Base-by-base conservation (phyloP, 2,113 vertebrate genomes). In the Donacobius atricapilla region DNA sequence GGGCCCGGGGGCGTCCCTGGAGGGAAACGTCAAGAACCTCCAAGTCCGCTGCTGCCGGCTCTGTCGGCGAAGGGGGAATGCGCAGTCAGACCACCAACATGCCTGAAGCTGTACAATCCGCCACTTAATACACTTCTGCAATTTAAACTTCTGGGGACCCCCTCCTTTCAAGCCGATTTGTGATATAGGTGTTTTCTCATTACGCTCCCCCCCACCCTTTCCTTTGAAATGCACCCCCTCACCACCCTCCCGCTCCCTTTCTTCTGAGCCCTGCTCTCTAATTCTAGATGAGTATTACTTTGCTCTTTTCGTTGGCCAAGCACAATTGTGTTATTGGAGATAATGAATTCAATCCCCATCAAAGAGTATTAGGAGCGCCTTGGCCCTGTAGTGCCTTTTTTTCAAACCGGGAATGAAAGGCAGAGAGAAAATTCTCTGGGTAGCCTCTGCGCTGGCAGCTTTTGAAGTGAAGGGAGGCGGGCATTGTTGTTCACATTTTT, bases 311-410 rank as follows among this genome's bases (percentile, higher is more conserved):
- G 98, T 99, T 98, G 98, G 98, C 98, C 97, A 96, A 98, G 98
- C 98, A 99, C 99, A 99, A 99, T 99, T 98, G 98, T 98, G 98
- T 99, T 99, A 99, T 99, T 99, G 98, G 98, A 99, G 98, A 99
- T 99, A 99, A 99, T 99, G 98, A 99, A 99, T 99, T 99, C 98
- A 99, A 99, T 99, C 99, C 99, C 98, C 98, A 99, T 99, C 98
- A 99, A 99, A 99, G 98, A 98, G 99, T 98, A 98, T 99, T 98
- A 99, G 98, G 98, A 98, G 98, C 97, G 98, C 98, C 98, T 98
- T 90, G 98, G 98, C 98, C 98, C 98, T 97, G 98, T 98, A 98
- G 98, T 98, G 98, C 97, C 98, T 97, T 97, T 93, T 93, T 98
- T 98, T 97, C 96, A 97, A 98, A 97, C 97, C 91, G 93, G 96